Evolutionary conservation across 2,113 vertebrate genomes (phyloP).

Genomic region (Daphoenositta chrysoptera): DNA sequence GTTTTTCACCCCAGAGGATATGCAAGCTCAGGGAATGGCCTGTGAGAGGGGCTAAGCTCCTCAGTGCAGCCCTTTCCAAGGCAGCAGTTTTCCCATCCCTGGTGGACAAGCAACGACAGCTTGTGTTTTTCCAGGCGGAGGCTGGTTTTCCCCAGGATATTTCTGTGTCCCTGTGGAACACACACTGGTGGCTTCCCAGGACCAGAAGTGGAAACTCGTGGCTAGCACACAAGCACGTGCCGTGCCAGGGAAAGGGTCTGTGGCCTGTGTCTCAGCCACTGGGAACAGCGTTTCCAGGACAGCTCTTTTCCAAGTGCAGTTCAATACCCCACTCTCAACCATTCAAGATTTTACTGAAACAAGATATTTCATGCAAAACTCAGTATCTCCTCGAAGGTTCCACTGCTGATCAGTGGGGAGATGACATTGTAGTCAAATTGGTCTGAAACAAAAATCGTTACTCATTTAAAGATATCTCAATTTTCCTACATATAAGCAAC

Average conservation of each 20-base stretch:
- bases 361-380: background rate
- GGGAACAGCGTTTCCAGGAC: background rate
- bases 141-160: background rate
- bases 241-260: accelerated
- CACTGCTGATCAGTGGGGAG: background rate
- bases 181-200: background rate
- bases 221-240: accelerated
- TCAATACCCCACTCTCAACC: background rate
- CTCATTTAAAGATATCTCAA: background rate
- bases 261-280: background rate
- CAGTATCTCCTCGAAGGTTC: background rate
- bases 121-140: background rate
- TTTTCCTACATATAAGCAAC: background rate
- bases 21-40: background rate
- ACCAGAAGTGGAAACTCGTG: background rate
- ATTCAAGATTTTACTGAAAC: background rate
- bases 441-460: background rate
- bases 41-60: background rate
- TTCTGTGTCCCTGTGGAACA: background rate
- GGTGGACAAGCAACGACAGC: no score
- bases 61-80: background rate
- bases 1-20: background rate
- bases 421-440: background rate
- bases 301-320: background rate
- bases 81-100: background rate